These are phyloP conservation scores for Rhodinocichla rosea DNA, from an alignment of 2,113 vertebrate species.

Conservation along the genomic window DNA sequence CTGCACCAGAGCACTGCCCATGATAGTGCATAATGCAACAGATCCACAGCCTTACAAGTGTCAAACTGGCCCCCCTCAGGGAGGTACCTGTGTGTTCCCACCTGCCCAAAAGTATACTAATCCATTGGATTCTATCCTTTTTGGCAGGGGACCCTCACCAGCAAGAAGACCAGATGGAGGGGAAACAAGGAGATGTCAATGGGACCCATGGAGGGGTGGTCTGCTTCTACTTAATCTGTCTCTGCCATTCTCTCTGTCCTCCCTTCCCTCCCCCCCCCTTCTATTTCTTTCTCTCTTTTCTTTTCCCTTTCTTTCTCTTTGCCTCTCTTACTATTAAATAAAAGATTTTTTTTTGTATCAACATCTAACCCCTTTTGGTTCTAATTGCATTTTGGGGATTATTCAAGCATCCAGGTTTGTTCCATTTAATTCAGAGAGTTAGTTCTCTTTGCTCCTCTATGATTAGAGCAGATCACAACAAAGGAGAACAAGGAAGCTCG, in stretches of 20 bases:
- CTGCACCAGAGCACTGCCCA: not conserved
- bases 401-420: not conserved
- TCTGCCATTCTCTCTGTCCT: not conserved
- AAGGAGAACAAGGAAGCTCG: not conserved
- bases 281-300: not conserved
- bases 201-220: not conserved
- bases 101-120: not conserved
- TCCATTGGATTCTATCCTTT: not conserved
- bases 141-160: not conserved
- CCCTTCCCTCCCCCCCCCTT: fast-evolving
- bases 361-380: not conserved
- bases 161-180: not conserved
- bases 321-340: not conserved
- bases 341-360: not conserved
- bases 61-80: not conserved
- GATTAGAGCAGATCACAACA: fast-evolving
- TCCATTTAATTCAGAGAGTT: not conserved
- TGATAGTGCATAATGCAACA: not conserved
- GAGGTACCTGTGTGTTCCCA: not conserved
- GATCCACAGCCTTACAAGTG: not conserved
- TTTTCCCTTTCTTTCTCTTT: not conserved
- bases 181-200: fast-evolving
- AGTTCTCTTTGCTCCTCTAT: not conserved
- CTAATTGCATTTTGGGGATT: not conserved
- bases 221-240: not conserved